phyloP scores from a whole-genome alignment of 2,113 vertebrate genomes.

The Onychostruthus taczanowskii region DNA sequence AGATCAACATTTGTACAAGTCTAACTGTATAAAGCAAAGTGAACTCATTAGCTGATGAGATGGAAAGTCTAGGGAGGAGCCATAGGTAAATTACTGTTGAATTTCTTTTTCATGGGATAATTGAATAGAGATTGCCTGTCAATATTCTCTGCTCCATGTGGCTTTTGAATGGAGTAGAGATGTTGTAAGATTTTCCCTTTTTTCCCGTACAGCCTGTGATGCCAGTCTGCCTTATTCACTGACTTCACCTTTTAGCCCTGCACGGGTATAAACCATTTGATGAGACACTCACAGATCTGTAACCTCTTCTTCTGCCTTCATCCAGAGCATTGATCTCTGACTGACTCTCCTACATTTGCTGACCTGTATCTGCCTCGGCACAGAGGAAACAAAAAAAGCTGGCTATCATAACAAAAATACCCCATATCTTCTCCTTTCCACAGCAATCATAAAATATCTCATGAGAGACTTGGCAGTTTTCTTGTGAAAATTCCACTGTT shows the following conservation, averaged over 20 bases:
- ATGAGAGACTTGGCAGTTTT: background rate
- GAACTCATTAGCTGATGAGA: background rate
- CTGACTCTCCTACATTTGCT: background rate
- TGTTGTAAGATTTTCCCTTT: background rate
- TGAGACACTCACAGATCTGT: background rate
- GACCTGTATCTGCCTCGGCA: background rate
- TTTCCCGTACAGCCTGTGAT: background rate
- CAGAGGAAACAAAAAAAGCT: background rate
- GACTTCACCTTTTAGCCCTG: background rate
- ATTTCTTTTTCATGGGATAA: background rate
- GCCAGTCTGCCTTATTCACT: background rate
- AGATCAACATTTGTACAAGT: background rate
- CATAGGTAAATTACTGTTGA: background rate
- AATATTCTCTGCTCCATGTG: background rate
- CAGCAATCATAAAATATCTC: background rate
- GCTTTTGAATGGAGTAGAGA: background rate
- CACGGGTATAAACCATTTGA: background rate
- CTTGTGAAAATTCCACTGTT: background rate
- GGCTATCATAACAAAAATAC: accelerated
- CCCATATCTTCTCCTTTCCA: background rate
- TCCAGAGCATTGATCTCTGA: background rate
- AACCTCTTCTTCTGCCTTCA: background rate
- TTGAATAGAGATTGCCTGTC: background rate
- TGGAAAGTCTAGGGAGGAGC: background rate
- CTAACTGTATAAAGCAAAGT: background rate